phyloP scores from a whole-genome alignment of 2,888 invertebrate genomes.

The Drosophila mimica region DNA sequence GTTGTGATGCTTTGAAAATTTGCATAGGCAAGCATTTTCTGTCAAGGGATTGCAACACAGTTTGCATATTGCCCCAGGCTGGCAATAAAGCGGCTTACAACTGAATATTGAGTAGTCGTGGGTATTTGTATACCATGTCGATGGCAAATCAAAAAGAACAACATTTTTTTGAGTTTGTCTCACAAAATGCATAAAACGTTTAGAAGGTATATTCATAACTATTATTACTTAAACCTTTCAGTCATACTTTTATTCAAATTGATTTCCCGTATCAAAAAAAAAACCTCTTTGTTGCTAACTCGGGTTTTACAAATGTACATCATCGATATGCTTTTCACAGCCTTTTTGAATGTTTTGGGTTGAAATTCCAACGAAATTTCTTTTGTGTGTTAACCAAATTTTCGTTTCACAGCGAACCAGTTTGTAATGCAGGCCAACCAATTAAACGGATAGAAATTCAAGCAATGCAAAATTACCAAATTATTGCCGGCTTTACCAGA shows the following conservation, averaged over 20 bases:
- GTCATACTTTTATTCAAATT: background rate
- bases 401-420: conserved; percentile 1
- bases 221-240: background rate
- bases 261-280: background rate
- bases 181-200: conserved; percentile 16
- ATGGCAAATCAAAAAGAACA: conserved; percentile 25
- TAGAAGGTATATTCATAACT: background rate
- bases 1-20: conserved; percentile 47
- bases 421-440: conserved; percentile 3
- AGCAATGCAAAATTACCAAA: conserved; percentile 9
- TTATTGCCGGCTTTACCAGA: conserved; percentile 49
- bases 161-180: conserved; percentile 10
- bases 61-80: conserved; percentile 61
- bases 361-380: background rate
- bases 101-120: conserved; percentile 25
- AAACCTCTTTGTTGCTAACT: background rate
- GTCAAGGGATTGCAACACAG: conserved; percentile 50
- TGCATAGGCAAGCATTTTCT: conserved; percentile 70
- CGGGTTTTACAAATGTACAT: background rate
- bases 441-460: conserved; percentile 14
- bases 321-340: background rate
- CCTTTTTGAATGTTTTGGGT: background rate
- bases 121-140: conserved; percentile 9
- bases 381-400: conserved; percentile 4
- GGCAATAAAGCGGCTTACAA: conserved; percentile 43